These are phyloP conservation scores for Clytia hemisphaerica DNA, from an alignment of 30 jellyfish, hydroid and myxozoan species.

Conservation along the genomic window DNA sequence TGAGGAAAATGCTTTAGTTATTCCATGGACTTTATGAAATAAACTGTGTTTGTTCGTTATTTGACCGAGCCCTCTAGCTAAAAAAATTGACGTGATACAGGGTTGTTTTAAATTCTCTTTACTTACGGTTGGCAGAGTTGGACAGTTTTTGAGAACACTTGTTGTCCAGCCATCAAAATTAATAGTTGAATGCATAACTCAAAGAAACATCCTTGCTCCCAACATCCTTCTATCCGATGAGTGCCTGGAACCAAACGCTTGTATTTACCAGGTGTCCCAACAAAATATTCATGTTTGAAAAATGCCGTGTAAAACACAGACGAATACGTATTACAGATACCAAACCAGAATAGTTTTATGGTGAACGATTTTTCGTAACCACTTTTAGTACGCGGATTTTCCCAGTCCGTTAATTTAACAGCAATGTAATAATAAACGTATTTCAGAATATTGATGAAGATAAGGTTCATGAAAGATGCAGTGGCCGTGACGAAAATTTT, in stretches of 20 bases:
- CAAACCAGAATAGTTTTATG: slow-evolving; percentile 59
- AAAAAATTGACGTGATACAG: neutral
- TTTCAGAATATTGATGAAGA: slow-evolving; percentile 21
- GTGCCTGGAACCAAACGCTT: slow-evolving; percentile 2
- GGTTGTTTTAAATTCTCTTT: neutral
- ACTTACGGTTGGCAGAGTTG: slow-evolving; percentile 44
- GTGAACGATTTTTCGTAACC: slow-evolving; percentile 50
- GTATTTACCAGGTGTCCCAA: slow-evolving; percentile 51
- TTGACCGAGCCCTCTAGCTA: too few relatives aligned
- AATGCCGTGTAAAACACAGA: slow-evolving; percentile 55
- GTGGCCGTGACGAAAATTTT: slow-evolving; percentile 35
- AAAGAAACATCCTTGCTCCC: slow-evolving; percentile 47
- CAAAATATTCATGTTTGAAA: slow-evolving; percentile 41
- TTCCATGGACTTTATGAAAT: neutral
- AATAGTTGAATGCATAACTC: slow-evolving; percentile 44
- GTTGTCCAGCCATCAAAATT: slow-evolving; percentile 50
- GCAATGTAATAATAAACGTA: slow-evolving; percentile 26
- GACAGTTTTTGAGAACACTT: slow-evolving; percentile 31
- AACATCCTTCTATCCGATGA: slow-evolving; percentile 49
- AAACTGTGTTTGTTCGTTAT: neutral
- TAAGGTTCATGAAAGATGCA: slow-evolving; percentile 36
- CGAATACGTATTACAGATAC: slow-evolving; percentile 46
- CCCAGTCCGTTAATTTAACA: slow-evolving; percentile 39
- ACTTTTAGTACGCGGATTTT: slow-evolving; percentile 50
- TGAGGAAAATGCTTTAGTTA: too few relatives aligned